Conservation (phyloP, 2,797 vertebrate species). For the Eupleurogrammus muticus region DNA sequence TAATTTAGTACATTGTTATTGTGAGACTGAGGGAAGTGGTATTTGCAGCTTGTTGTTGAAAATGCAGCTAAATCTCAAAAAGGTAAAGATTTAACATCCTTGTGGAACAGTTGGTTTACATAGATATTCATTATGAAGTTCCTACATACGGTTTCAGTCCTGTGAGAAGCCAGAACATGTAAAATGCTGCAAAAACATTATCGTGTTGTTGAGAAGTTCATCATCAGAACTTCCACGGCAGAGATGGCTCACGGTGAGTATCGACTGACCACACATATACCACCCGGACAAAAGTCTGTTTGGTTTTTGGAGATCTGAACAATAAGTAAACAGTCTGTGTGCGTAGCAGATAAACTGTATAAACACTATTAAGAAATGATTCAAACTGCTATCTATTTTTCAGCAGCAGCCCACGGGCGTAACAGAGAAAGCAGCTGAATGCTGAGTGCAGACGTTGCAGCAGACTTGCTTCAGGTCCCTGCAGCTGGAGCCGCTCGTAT, state of each 20-base stretch:
- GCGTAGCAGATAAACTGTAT: conserved; percentile 9
- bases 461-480: not conserved
- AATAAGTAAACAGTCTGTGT: conserved; percentile 17
- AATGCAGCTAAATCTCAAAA: not conserved
- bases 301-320: not conserved
- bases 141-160: not conserved
- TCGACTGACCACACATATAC: conserved; percentile 1
- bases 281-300: conserved; percentile 11
- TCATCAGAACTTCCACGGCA: not conserved
- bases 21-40: not conserved
- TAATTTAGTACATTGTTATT: not conserved
- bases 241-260: not conserved
- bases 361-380: conserved; percentile 19
- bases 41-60: not conserved
- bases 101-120: not conserved
- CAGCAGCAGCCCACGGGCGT: conserved; percentile 3
- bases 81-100: not conserved
- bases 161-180: conserved; percentile 1
- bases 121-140: not conserved
- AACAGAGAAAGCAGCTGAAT: conserved; percentile 3
- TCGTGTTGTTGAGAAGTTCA: not conserved
- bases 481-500: not conserved
- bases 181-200: not conserved
- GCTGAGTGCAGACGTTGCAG: not conserved
- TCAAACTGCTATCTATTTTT: conserved; percentile 14